Evolutionary conservation across 2,797 vertebrate species (phyloP), one percentile per base, ranked within the genome.

Genomic region (Brotula barbata): DNA sequence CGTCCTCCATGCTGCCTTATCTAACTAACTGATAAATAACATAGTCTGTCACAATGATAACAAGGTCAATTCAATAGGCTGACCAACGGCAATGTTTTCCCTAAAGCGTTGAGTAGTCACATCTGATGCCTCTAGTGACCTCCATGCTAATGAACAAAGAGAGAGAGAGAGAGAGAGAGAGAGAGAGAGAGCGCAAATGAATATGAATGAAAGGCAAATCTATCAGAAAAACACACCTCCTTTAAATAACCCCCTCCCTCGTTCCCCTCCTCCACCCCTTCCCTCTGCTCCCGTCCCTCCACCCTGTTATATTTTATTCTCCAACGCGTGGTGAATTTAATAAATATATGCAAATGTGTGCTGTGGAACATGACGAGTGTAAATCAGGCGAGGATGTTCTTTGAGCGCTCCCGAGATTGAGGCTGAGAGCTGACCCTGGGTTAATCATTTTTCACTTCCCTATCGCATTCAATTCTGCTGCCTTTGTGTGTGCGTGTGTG

Each of bases 291-390:
- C 69, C 75, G 7, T 56, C 69, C 73, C 85, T 64, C 75, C 74
- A 31, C 73, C 81, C 81, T 48, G 83, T 89, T 90, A 88, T 88
- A 91, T 91, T 92, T 91, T 91, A 92, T 91, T 91, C 89, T 87
- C 87, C 83, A 84, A 85, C 82, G 89, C 86, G 68, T 86, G 88
- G 86, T 87, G 90, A 92, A 92, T 92, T 92, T 93, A 93, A 93
- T 93, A 93, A 92, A 93, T 91, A 92, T 92, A 93, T 93, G 91
- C 90, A 92, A 92, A 93, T 92, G 90, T 92, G 92, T 91, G 90
- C 92, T 88, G 89, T 84, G 90, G 90, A 90, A 92, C 90, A 93
- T 92, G 90, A 91, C 90, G 90, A 90, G 90, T 91, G 90, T 91
- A 91, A 91, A 91, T 91, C 91, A 92, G 89, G 88, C 89, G 81